Conservation (phyloP, 2,888 invertebrate species). For the Prosopocoilus inquinatus region DNA sequence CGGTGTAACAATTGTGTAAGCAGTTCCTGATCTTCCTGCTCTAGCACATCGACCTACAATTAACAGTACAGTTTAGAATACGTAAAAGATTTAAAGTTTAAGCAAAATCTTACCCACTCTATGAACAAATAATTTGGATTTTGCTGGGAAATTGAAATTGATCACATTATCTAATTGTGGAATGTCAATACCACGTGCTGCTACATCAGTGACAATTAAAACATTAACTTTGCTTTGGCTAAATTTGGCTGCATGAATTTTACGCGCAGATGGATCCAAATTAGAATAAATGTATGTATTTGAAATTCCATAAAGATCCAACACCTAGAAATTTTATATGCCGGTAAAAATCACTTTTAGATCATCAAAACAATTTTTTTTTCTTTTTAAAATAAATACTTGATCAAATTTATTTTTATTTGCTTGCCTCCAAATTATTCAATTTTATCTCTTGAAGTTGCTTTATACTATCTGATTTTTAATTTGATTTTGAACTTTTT, state of each 20-base stretch:
- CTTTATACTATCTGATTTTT: too few relatives aligned
- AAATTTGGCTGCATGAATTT: constrained; percentile 92
- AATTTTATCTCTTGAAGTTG: too few relatives aligned
- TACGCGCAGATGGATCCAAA: constrained; percentile 90
- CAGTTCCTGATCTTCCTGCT: constrained; percentile 88
- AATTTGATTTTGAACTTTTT: too few relatives aligned
- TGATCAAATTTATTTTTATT: not conserved
- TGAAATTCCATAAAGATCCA: constrained; percentile 73
- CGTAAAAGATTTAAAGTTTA: not conserved
- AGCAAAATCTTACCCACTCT: constrained; percentile 77
- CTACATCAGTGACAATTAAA: constrained; percentile 94
- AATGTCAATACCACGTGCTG: constrained; percentile 96
- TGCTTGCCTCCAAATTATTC: not conserved
- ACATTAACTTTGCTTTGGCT: constrained; percentile 76
- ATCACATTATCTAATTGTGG: constrained; percentile 94
- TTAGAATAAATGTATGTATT: constrained; percentile 93
- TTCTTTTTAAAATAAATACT: not conserved
- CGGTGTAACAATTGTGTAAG: constrained; percentile 84
- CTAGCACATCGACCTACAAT: constrained; percentile 83
- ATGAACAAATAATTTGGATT: constrained; percentile 96
- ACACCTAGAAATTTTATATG: too few relatives aligned
- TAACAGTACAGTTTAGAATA: constrained; percentile 2
- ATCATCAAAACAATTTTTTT: not conserved
- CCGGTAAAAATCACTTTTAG: too few relatives aligned
- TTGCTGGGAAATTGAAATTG: constrained; percentile 96